phyloP scores from a whole-genome alignment of 1,140 invertebrate genomes.

The Phocides pigmalion region DNA sequence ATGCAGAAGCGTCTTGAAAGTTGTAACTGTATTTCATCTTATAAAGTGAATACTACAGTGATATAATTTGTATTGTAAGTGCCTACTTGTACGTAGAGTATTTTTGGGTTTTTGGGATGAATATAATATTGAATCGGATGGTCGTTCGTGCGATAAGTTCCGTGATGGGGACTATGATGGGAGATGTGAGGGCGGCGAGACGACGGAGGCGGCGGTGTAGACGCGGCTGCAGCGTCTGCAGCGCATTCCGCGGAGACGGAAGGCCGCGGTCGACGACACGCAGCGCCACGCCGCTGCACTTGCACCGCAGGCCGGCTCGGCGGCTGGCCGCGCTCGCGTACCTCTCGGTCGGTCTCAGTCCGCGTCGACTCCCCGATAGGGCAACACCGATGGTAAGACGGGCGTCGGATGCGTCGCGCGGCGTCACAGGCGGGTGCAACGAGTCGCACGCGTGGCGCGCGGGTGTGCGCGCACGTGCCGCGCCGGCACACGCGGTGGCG shows the following conservation, averaged over 20 bases:
- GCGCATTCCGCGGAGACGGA: slow-evolving; percentile 42
- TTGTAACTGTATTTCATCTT: neutral
- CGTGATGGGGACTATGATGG: slow-evolving; percentile 22
- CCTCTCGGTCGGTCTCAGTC: slow-evolving; percentile 64
- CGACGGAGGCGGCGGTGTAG: slow-evolving; percentile 12
- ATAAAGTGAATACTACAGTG: neutral
- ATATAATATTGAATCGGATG: neutral
- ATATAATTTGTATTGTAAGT: neutral
- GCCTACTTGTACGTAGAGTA: neutral
- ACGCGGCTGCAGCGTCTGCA: slow-evolving; percentile 36
- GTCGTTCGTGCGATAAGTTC: neutral
- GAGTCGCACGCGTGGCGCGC: slow-evolving; percentile 50
- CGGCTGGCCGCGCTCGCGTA: slow-evolving; percentile 47
- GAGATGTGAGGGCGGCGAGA: neutral
- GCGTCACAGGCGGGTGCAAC: slow-evolving; percentile 42
- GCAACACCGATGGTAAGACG: slow-evolving; percentile 56
- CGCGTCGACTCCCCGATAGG: slow-evolving; percentile 64
- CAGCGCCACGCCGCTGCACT: slow-evolving; percentile 45
- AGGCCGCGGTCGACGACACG: slow-evolving; percentile 57
- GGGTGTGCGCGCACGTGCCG: slow-evolving; percentile 49
- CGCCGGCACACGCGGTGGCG: slow-evolving; percentile 27
- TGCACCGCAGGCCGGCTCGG: slow-evolving; percentile 47
- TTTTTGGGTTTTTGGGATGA: neutral
- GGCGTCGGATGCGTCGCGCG: slow-evolving; percentile 56
- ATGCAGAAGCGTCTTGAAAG: neutral